Base-by-base conservation (phyloP, 2,797 vertebrate species). In the Hypotaenidia okinawae region DNA sequence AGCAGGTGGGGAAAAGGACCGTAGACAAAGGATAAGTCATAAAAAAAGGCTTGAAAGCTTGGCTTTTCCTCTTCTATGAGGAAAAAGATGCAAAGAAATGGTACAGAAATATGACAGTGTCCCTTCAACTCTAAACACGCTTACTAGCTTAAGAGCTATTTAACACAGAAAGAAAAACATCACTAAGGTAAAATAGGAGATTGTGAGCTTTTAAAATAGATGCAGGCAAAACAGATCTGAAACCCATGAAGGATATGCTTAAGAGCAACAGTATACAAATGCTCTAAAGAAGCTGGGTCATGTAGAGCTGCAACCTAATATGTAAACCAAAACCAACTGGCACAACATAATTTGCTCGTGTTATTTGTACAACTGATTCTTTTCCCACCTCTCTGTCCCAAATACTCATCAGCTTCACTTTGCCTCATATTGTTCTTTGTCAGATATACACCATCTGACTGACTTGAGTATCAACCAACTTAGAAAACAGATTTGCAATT, bases 401-500 rank as follows among this genome's bases (percentile, higher is more conserved):
- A 86, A 73, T 7, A 74, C 49, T 89, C 45, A n/a, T 58, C 91
- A 79, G 47, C 23, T 51, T 63, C 47, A 10, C 59, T 86, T 57
- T 82, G 47, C 61, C 39, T 82, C 9, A 15, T 54, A 6, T 83
- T 49, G 55, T 27, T 91, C 61, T 37, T 70, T 57, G 57, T 68
- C 24, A 0, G 28, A 90, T 76, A 74, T 11, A 54, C 58, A 47
- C 83, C 74, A 70, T 58, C 61, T 69, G 74, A 84, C 27, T 18
- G 0, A 84, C 57, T 77, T 52, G 10, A 93, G 15, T 23, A 69
- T 22, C 85, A 64, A 93, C 32, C 33, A 63, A 86, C 57, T 83
- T 68, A 12, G 76, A 85, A 80, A 87, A 35, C 30, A 30, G 49
- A 67, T 49, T 87, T 94, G 55, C 63, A 87, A 91, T 87, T 97